Percentiles rank a stretch among this genome's conserved stretches.
phyloP scores from a whole-genome alignment of 1,140 invertebrate species.

The Nymphalis io region DNA sequence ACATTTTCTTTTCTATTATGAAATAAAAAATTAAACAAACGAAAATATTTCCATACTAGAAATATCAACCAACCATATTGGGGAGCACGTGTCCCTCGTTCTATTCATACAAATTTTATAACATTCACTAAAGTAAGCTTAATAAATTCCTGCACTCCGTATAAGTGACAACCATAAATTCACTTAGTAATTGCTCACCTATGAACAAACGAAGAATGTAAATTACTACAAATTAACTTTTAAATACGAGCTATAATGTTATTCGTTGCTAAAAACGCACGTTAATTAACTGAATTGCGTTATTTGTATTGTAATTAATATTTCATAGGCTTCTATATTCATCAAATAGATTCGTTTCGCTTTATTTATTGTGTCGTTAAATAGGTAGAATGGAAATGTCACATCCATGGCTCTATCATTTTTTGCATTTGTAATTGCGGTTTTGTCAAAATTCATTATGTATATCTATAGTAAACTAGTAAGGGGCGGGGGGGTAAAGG shows the following conservation, averaged over 20 bases:
- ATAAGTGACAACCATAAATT: constrained; percentile 5
- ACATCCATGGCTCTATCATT: background rate
- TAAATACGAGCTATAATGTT: background rate
- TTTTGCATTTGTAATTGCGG: background rate
- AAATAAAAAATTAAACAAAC: no score
- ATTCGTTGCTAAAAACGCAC: background rate
- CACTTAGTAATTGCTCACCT: background rate
- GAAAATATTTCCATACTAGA: no score
- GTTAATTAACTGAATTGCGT: constrained; percentile 12
- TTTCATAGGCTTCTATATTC: constrained; percentile 3
- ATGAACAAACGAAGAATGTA: constrained; percentile 6
- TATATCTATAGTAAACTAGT: no score
- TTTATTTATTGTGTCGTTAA: background rate
- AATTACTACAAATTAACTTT: background rate
- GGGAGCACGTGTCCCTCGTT: no score
- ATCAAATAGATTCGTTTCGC: constrained; percentile 4
- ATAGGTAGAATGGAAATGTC: background rate
- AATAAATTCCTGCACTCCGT: background rate
- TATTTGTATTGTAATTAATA: constrained; percentile 14
- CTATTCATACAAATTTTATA: no score
- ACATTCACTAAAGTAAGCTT: background rate
- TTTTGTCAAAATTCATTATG: no score
- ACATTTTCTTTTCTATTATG: no score
- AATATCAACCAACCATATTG: no score
- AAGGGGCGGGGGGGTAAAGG: no score